phyloP scores from a whole-genome alignment of 1,140 invertebrate species.

The Eurosta solidaginis region DNA sequence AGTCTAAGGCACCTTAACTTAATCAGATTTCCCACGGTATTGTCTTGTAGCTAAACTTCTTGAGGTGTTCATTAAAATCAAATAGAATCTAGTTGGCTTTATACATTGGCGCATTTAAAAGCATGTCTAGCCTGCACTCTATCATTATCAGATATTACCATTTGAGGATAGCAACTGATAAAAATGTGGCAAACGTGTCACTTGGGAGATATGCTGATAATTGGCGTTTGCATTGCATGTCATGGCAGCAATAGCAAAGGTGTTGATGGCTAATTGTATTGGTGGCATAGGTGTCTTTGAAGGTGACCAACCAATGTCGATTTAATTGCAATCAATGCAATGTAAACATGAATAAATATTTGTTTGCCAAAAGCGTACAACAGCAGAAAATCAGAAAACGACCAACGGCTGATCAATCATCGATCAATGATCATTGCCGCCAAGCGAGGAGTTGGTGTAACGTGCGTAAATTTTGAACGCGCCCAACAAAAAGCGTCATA shows the following conservation, averaged over 20 bases:
- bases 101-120: too few relatives aligned
- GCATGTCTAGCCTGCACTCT: too few relatives aligned
- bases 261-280: neutral
- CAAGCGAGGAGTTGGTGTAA: too few relatives aligned
- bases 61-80: neutral
- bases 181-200: neutral
- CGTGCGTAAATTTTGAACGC: neutral
- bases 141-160: neutral
- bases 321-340: conserved; percentile 20
- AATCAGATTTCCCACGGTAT: neutral
- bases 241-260: neutral
- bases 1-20: neutral
- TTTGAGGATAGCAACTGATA: neutral
- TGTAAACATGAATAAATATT: conserved; percentile 29
- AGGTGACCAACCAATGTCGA: neutral
- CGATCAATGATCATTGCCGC: conserved; percentile 15
- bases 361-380: conserved; percentile 16
- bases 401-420: neutral
- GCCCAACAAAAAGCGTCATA: too few relatives aligned
- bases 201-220: conserved; percentile 6
- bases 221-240: neutral
- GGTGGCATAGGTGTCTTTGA: neutral
- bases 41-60: neutral
- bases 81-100: neutral
- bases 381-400: conserved; percentile 17